Evolutionary conservation across 2,797 vertebrate genomes (phyloP).

Genomic region (Pyrrhura leucotis): DNA sequence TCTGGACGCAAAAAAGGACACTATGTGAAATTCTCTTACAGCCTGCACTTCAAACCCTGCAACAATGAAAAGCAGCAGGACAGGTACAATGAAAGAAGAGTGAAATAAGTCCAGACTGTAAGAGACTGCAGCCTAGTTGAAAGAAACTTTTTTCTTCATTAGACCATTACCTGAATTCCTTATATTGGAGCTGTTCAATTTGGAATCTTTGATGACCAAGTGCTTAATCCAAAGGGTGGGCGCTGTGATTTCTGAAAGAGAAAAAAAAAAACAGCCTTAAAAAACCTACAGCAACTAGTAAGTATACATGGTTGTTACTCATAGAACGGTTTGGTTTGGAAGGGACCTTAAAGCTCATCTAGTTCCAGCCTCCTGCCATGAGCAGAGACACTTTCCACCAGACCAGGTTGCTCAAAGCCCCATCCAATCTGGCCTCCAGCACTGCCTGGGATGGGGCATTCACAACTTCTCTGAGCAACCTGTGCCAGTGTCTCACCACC

Average conservation of each 20-base stretch:
- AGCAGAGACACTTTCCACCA: neutral
- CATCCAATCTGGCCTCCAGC: neutral
- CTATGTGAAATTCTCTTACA: neutral
- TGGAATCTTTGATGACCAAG: conserved; percentile 90
- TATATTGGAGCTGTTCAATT: conserved; percentile 87
- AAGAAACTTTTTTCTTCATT: neutral
- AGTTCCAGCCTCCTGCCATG: neutral
- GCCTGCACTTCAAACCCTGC: neutral
- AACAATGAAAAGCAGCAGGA: neutral
- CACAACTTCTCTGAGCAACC: neutral
- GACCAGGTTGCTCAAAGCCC: neutral
- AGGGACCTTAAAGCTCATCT: neutral
- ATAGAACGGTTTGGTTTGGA: neutral
- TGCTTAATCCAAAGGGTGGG: conserved; percentile 97
- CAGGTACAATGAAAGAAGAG: neutral
- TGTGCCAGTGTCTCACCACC: neutral
- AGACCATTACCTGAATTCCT: conserved; percentile 87
- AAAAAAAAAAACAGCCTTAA: neutral
- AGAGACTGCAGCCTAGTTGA: neutral
- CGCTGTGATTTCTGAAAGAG: conserved; percentile 91
- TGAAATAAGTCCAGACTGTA: neutral
- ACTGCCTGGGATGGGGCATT: neutral
- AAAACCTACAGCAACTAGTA: neutral
- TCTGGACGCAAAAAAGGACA: neutral
- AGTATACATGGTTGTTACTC: neutral